These are phyloP conservation scores for Ia io DNA, from an alignment of 2,113 vertebrate species.

Conservation along the genomic window DNA sequence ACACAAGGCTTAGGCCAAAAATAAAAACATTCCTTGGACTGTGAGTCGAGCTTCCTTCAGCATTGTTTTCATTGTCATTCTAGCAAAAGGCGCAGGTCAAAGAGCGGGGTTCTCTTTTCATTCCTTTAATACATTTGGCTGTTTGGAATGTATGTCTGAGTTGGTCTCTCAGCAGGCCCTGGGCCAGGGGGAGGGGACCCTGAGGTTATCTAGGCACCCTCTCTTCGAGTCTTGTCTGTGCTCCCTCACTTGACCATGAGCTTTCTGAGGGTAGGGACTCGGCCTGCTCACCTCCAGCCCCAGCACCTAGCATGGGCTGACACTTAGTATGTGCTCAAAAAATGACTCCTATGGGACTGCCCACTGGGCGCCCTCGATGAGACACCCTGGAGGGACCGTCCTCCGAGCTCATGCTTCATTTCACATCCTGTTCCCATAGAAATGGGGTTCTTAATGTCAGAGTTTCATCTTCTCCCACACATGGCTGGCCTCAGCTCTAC, in stretches of 20 bases:
- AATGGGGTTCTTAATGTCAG: neutral
- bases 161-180: neutral
- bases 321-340: neutral
- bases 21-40: conserved; percentile 73
- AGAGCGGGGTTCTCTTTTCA: neutral
- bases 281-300: neutral
- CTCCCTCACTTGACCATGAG: rapidly evolving
- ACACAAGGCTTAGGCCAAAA: conserved; percentile 84
- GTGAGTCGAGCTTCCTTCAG: neutral
- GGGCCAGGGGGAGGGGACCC: neutral
- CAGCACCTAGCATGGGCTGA: neutral
- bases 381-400: neutral
- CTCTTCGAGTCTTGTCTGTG: neutral
- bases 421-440: neutral
- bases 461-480: neutral
- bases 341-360: rapidly evolving
- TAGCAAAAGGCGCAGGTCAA: neutral
- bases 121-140: neutral
- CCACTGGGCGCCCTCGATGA: rapidly evolving
- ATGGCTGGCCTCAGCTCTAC: neutral
- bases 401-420: neutral
- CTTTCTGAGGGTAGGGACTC: neutral
- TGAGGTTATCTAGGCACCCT: too few relatives aligned
- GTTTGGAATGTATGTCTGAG: neutral
- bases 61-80: neutral